These are phyloP conservation scores for Gonioctena quinquepunctata DNA, from an alignment of 1,140 invertebrate genomes.

Conservation along the genomic window DNA sequence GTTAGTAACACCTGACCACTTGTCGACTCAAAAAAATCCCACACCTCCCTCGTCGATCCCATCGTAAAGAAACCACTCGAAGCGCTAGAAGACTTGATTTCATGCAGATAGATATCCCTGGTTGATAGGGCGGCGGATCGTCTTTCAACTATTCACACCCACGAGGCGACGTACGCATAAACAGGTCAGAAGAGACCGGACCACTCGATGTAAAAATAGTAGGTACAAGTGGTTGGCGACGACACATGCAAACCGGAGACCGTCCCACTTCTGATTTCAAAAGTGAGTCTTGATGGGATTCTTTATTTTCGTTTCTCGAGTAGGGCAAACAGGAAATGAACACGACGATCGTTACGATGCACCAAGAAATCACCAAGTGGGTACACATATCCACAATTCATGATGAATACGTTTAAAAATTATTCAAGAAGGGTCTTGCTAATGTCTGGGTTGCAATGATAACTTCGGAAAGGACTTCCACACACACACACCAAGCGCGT, in stretches of 20 bases:
- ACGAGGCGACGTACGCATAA: background rate
- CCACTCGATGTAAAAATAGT: background rate
- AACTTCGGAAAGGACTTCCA: too few relatives aligned
- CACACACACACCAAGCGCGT: too few relatives aligned
- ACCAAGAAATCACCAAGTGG: too few relatives aligned
- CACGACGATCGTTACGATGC: too few relatives aligned
- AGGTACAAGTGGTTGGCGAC: background rate
- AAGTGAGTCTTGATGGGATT: background rate
- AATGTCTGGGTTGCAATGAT: too few relatives aligned
- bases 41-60: background rate
- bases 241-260: background rate
- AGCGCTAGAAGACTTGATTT: background rate
- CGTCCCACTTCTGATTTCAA: background rate
- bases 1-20: too few relatives aligned
- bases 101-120: background rate
- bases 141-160: background rate
- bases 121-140: background rate
- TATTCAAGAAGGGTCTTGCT: too few relatives aligned
- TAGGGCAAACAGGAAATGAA: too few relatives aligned
- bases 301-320: background rate
- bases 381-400: too few relatives aligned
- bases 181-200: background rate
- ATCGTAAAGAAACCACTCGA: background rate
- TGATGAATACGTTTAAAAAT: too few relatives aligned
- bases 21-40: background rate